phyloP scores from a whole-genome alignment of 2,888 invertebrate genomes.

The Lasiommata megera region DNA sequence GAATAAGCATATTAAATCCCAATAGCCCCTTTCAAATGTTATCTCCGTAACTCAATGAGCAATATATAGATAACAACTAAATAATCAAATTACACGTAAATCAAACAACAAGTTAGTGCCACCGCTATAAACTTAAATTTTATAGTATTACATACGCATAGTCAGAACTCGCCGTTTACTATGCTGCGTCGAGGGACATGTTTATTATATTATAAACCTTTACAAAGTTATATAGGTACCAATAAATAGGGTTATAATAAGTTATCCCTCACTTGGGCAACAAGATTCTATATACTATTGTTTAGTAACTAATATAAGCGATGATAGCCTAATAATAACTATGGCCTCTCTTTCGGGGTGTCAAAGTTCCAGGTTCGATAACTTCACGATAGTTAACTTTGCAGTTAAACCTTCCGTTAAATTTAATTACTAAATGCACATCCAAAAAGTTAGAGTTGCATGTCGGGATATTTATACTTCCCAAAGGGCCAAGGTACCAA shows the following conservation, averaged over 20 bases:
- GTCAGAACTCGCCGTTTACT: neutral
- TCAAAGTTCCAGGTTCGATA: slow-evolving; percentile 2
- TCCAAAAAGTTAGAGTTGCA: no score
- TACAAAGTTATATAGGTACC: slow-evolving; percentile 4
- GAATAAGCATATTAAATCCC: no score
- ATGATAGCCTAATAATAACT: no score
- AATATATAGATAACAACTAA: neutral
- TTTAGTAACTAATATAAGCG: slow-evolving; percentile 17
- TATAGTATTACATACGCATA: neutral
- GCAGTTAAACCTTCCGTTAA: no score
- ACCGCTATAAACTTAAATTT: neutral
- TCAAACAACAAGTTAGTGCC: neutral
- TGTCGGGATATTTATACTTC: no score
- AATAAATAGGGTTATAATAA: slow-evolving; percentile 21
- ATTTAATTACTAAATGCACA: no score
- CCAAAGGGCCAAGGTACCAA: no score
- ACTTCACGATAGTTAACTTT: no score
- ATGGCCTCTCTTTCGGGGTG: neutral
- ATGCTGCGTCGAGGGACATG: slow-evolving; percentile 3
- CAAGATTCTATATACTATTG: slow-evolving; percentile 25
- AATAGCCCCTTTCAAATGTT: no score
- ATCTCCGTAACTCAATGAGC: no score
- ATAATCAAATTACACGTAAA: neutral
- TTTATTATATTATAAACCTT: slow-evolving; percentile 10
- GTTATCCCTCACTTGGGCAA: slow-evolving; percentile 18